Base-by-base conservation (phyloP, 2,888 invertebrate species). In the Achlya flavicornis region DNA sequence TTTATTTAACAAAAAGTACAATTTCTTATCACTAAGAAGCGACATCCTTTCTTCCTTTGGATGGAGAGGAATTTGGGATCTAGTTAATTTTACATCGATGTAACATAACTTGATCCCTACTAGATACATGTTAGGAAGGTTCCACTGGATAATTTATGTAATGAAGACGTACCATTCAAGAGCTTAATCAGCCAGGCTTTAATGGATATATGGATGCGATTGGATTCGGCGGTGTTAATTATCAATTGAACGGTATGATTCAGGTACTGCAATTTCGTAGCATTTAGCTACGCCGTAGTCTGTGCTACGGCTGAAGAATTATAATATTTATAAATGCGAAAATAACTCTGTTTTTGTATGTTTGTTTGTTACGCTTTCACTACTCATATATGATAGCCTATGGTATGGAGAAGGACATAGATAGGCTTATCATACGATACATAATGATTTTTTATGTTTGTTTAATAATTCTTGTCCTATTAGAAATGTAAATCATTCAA, bases 151-250 rank as follows among this genome's bases (percentile, higher is more conserved):
- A 53, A 53, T 53, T 53, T 53, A 53, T 53, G 53, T 53, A 53
- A 53, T 53, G 53, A 53, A 53, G 53, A 53, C 19, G 53, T 53
- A 53, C 19, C 53, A 53, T 53, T 53, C 19, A 19, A 19, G 53
- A 46, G 53, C 53, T 53, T 53, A 53, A 53, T 53, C 53, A 53
- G 19, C 19, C 53, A 53, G 19, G 53, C 53, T 53, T 53, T 53
- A 53, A 53, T 19, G 19, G 53, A 53, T 53, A 53, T 53, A 53
- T 53, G 53, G 53, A 53, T 19, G 19, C 16, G 53, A 53, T 53
- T 53, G 53, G 53, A 53, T 53, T 10, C 19, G 16, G 53, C 19
- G 19, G 53, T 53, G 16, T 48, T 48, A 48, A 53, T 53, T 53
- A 53, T 53, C 53, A 53, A 53, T 53, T 53, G 53, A 53, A 53